These are phyloP conservation scores for Corythaixoides concolor DNA, from an alignment of 2,113 vertebrate genomes.

Conservation along the genomic window DNA sequence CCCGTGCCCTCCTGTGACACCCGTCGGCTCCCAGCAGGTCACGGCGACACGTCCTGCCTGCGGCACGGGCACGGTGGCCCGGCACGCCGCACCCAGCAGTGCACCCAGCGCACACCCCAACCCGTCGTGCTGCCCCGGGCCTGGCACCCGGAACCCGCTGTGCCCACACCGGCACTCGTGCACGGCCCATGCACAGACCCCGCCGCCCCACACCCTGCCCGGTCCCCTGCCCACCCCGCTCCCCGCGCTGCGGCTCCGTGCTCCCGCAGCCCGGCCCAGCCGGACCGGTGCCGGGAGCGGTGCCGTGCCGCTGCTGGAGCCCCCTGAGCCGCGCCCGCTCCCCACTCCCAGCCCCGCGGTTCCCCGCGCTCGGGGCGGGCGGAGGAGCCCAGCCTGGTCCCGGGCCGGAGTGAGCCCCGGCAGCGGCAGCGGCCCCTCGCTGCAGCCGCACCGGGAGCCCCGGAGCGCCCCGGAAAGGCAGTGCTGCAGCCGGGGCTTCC, in stretches of 20 bases:
- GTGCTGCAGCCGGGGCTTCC: background rate
- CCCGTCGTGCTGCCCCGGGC: background rate
- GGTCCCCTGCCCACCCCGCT: too few species aligned
- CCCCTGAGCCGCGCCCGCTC: background rate
- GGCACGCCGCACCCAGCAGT: background rate
- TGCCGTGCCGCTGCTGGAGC: background rate
- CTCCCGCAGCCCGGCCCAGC: background rate
- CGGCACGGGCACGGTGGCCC: fast-evolving
- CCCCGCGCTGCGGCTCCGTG: background rate
- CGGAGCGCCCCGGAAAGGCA: too few species aligned
- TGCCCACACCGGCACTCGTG: fast-evolving
- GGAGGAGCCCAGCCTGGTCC: background rate
- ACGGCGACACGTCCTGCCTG: background rate
- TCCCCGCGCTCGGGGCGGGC: background rate
- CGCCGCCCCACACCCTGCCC: background rate
- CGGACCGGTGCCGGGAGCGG: background rate
- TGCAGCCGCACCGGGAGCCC: background rate
- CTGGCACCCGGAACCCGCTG: background rate
- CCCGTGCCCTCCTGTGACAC: background rate
- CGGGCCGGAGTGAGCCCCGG: too few species aligned
- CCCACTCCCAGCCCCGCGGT: background rate
- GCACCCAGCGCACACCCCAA: background rate
- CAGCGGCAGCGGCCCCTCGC: background rate
- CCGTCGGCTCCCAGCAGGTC: fast-evolving
- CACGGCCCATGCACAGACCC: background rate